Evolutionary conservation across 2,888 invertebrate species (phyloP), one percentile per base, ranked within the genome.

Genomic region (Chromoteleia sp.): DNA sequence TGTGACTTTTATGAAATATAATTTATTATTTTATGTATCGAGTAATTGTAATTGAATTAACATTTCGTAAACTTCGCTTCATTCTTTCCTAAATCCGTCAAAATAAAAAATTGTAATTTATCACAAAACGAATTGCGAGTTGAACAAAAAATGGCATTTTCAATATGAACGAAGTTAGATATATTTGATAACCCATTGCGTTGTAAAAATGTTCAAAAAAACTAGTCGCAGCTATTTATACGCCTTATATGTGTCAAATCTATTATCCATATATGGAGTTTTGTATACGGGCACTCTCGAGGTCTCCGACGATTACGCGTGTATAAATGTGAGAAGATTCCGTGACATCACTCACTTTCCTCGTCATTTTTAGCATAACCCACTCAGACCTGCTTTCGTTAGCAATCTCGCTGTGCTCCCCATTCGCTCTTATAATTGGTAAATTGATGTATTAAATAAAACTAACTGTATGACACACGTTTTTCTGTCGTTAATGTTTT

Each of bases 311-410:
- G 52, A 61, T 74, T 74, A 68, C 59, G 68, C 43, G 67, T 43
- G 59, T 33, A 33, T 12, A 58, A 65, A 59, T 67, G 58, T 41
- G 48, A 59, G 56, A 54, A 65, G 19, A 68, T 73, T 73, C 63
- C 48, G 70, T 78, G 67, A 79, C 79, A 67, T 73, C 79, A 54
- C 54, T 73, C 73, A 79, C 73, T 79, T 73, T 73, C 71, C 67
- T 73, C 50, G 33, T 79, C 67, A 67, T 65, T 79, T 79, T 79
- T 45, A 79, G 36, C 79, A 43, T 73, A 73, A 73, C 59, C 67
- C 59, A 73, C 77, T 78, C 58, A 56, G 58, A 63, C 58, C 58
- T 71, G 65, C 78, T 71, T 78, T 78, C 50, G 58, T 78, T 71
- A 30, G 50, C 58, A 65, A 73, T 78, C 71, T 58, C 50, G 14